Conservation (phyloP, 2,113 vertebrate genomes). For the Climacteris rufus region DNA sequence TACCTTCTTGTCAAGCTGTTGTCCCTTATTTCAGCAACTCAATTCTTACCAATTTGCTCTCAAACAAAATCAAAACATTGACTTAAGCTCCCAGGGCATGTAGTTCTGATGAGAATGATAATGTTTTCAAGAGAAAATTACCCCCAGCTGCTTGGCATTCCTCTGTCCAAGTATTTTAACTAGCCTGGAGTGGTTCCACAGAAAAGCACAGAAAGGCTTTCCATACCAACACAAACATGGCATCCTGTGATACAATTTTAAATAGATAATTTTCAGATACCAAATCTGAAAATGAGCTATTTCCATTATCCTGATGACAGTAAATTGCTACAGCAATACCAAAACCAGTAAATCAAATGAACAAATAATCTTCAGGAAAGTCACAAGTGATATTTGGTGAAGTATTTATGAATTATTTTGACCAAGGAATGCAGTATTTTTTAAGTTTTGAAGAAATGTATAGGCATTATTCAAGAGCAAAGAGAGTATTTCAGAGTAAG, state of each 20-base stretch:
- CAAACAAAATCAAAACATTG: neutral
- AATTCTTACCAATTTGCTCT: neutral
- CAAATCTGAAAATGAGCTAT: neutral
- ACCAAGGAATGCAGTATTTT: neutral
- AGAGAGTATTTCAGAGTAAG: neutral
- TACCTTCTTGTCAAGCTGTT: neutral
- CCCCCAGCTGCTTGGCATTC: neutral
- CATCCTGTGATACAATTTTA: neutral
- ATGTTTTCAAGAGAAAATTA: neutral
- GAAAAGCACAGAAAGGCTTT: neutral
- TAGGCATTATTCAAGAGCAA: neutral
- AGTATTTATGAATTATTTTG: constrained; percentile 34
- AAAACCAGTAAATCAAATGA: neutral
- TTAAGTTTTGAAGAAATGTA: neutral
- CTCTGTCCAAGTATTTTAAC: neutral
- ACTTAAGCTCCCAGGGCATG: neutral
- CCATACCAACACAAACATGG: neutral
- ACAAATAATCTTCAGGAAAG: neutral
- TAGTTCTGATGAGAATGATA: neutral
- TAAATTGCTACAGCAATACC: neutral
- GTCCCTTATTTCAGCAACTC: neutral
- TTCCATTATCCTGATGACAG: neutral
- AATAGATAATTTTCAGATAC: neutral
- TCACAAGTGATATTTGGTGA: neutral
- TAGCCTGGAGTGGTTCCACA: neutral